Base-by-base conservation (phyloP, 1,140 invertebrate species). In the Drosophila ironensis region DNA sequence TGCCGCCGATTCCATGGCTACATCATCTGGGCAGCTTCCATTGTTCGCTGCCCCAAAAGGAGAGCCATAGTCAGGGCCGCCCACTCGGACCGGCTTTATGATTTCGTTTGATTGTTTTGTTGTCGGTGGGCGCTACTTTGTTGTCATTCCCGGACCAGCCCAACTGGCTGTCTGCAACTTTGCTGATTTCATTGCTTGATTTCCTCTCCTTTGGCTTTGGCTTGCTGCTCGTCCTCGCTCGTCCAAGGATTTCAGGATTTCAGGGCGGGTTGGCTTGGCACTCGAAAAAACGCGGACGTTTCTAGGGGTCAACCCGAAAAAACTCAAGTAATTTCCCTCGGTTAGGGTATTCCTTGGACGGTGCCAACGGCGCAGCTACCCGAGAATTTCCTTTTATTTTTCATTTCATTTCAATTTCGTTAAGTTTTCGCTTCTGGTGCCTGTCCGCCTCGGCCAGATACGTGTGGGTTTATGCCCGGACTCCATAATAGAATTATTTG, bases 401-500 rank as follows among this genome's bases (percentile, higher is more conserved):
- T 72, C 67, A n/a, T 73, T 72, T 35, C 50, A 57, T 78, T 76
- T 60, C 68, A 72, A 54, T 76, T 67, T 57, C 64, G 53, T 72
- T 78, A 54, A 41, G 68, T 72, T 77, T 54, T 67, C 40, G 24
- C 38, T 38, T 54, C 24, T 53, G 35, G 33, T 44, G 20, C 5
- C 20, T 22, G 20, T 42, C 37, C 38, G 14, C 11, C 11, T 28
- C 52, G n/a, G 44, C 33, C 47, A 42, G 57, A 68, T 75, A 54
- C 40, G 66, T 52, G 66, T 70, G 76, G 71, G 64, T 68, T 68
- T 67, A 67, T 60, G 52, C 51, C 70, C 52, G 52, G 52, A 48
- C 52, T 75, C 70, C 57, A 70, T 78, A 81, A 78, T 78, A 44
- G 64, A 81, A 78, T 78, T 81, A 81, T 78, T 70, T 78, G 76